Conservation (phyloP, 2,888 invertebrate genomes). For the Cataglyphis altisquamis region DNA sequence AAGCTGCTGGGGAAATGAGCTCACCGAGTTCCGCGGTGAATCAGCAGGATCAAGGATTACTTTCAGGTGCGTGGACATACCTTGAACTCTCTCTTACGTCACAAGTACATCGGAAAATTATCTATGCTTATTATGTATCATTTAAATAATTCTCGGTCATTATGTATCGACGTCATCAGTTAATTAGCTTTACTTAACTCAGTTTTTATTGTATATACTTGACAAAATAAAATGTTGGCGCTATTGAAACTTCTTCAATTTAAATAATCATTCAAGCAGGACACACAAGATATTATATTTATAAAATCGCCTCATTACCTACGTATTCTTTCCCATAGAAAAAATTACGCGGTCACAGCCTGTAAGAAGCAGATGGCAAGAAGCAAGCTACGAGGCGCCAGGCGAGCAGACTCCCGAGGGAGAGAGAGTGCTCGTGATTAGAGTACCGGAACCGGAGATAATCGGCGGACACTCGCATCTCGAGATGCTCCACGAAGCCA, state of each 20-base stretch:
- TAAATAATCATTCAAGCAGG: no score
- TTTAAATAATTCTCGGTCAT: background rate
- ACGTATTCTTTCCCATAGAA: background rate
- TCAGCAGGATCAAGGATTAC: conserved; percentile 66
- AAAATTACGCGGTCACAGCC: conserved; percentile 29
- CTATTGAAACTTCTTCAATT: no score
- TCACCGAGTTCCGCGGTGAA: conserved; percentile 57
- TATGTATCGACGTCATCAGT: background rate
- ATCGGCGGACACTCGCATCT: conserved; percentile 81
- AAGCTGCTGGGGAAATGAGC: conserved; percentile 58
- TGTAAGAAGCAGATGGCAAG: conserved; percentile 81
- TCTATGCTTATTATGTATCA: background rate
- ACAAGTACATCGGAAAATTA: background rate
- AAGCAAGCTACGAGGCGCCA: conserved; percentile 60
- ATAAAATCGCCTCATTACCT: conserved; percentile 10
- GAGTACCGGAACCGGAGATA: conserved; percentile 84
- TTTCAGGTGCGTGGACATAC: conserved; percentile 55
- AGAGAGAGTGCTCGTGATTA: conserved; percentile 82
- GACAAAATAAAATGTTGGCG: no score
- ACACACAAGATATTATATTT: no score
- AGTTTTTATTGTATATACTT: background rate
- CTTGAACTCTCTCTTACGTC: background rate
- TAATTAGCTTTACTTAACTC: background rate
- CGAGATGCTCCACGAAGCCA: conserved; percentile 82
- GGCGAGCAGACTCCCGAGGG: conserved; percentile 73